Evolutionary conservation across 1,140 invertebrate genomes (phyloP), one percentile per base, ranked within the genome.

Genomic region (Drosophila arizonae): DNA sequence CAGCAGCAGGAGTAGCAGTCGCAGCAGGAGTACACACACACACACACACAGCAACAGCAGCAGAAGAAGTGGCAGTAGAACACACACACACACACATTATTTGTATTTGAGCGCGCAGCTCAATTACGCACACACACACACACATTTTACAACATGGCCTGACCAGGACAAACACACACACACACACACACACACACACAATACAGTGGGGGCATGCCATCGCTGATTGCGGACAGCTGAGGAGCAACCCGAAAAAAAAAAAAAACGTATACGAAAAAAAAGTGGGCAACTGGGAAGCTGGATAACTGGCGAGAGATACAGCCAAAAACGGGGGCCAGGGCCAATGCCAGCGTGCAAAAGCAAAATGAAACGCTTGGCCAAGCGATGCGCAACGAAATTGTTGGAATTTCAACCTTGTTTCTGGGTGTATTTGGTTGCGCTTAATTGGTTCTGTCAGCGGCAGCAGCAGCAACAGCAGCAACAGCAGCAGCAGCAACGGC

Each of bases 41-140:
- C n/a, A n/a, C n/a, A n/a, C n/a, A n/a, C n/a, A n/a, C n/a, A n/a
- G n/a, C n/a, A n/a, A n/a, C n/a, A 33, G 21, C 43, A 50, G 8
- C 26, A 6, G 28, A 4, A 30, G 21, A 10, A 26, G n/a, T 48
- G 48, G 11, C 33, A 9, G 33, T 36, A 36, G 41, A 88, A 88
- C n/a, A n/a, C n/a, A n/a, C n/a, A n/a, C n/a, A n/a, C n/a, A n/a
- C n/a, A n/a, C n/a, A n/a, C n/a, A n/a, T n/a, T 87, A 88, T 87
- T 87, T 87, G 84, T 87, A 87, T 88, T 88, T 84, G 84, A 88
- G 76, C 79, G 84, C 79, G 85, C 85, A 88, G 84, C 84, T 88
- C 84, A 88, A 88, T 88, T 88, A 88, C 84, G 62, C 52, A 51
- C 54, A 62, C 63, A 56, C 45, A 61, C 60, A 48, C 61, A 67